These are phyloP conservation scores for Muschampia plurimacula DNA, from an alignment of 2,888 invertebrate genomes.

Conservation along the genomic window DNA sequence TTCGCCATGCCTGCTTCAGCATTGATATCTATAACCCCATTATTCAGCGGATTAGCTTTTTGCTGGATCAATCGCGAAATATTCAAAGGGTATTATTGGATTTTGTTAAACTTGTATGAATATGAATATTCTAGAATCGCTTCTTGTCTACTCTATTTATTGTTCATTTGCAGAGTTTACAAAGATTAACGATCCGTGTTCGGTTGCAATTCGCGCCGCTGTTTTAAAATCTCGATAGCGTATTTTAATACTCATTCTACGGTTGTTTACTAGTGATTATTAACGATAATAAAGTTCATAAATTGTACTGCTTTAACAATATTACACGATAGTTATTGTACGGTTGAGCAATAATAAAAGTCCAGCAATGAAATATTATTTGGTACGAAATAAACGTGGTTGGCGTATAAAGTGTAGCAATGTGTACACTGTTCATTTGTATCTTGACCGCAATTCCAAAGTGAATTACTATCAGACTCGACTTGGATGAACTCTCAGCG, in stretches of 20 bases:
- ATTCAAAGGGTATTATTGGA: constrained; percentile 83
- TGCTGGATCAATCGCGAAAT: constrained; percentile 77
- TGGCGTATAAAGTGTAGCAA: constrained; percentile 37
- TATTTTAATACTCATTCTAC: constrained; percentile 29
- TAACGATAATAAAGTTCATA: constrained; percentile 27
- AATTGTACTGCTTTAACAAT: constrained; percentile 34
- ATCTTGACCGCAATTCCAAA: constrained; percentile 65
- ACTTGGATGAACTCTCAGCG: constrained; percentile 63
- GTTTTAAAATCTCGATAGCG: constrained; percentile 30
- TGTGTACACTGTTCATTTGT: constrained; percentile 49
- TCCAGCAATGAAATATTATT: constrained; percentile 37
- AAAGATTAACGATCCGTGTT: constrained; percentile 5
- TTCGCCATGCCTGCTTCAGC: constrained; percentile 70
- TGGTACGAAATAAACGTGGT: constrained; percentile 36
- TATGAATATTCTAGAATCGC: constrained; percentile 59
- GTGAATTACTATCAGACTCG: constrained; percentile 67
- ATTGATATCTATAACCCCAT: constrained; percentile 81
- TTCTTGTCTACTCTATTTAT: constrained; percentile 46
- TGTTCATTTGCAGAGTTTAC: constrained; percentile 42
- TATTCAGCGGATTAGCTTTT: constrained; percentile 82
- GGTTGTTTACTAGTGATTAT: constrained; percentile 31
- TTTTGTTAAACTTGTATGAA: constrained; percentile 65
- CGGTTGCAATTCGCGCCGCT: not conserved
- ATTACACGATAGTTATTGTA: constrained; percentile 39
- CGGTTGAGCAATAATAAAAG: constrained; percentile 37